Percentiles rank a stretch among this genome's conserved stretches.
These are phyloP conservation scores for Ormyrus thymus DNA, from an alignment of 2,888 invertebrate species.

Conservation along the genomic window DNA sequence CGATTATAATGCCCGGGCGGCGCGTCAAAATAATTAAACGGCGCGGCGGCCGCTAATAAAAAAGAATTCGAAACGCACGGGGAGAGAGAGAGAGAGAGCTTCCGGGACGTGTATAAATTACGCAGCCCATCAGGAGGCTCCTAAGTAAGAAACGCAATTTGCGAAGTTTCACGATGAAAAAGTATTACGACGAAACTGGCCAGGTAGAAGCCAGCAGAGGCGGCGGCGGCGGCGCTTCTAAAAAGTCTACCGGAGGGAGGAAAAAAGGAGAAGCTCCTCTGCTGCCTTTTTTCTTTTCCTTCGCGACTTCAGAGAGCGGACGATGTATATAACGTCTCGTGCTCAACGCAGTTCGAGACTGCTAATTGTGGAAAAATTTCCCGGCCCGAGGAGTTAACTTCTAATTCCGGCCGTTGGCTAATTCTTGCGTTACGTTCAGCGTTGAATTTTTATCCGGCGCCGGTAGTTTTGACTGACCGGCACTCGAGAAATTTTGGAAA, in stretches of 20 bases:
- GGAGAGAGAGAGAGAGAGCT: slow-evolving; percentile 1
- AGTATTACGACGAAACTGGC: slow-evolving; percentile 51
- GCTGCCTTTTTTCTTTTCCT: background rate
- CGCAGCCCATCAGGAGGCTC: slow-evolving; percentile 37
- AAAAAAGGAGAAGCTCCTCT: background rate
- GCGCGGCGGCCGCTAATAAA: background rate
- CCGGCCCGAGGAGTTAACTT: too few relatives aligned
- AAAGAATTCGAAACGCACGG: background rate
- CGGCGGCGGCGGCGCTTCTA: slow-evolving; percentile 1
- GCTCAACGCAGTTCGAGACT: background rate
- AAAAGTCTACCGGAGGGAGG: slow-evolving; percentile 33
- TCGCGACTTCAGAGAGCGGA: background rate
- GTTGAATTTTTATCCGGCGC: too few relatives aligned
- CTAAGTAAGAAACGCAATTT: slow-evolving; percentile 56
- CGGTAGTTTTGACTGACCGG: too few relatives aligned
- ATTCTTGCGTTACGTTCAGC: too few relatives aligned
- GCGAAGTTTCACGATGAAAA: slow-evolving; percentile 55
- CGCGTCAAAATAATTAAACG: slow-evolving; percentile 43
- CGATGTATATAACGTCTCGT: background rate
- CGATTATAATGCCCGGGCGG: slow-evolving; percentile 28
- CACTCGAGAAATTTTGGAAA: too few relatives aligned
- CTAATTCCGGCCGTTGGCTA: too few relatives aligned
- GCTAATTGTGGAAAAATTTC: slow-evolving; percentile 36
- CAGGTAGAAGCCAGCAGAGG: background rate
- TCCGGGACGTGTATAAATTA: slow-evolving; percentile 51